Percentiles rank a stretch among this genome's conserved stretches.
Evolutionary conservation across 2,888 invertebrate genomes (phyloP).

Genomic region (Rhopalosiphum nymphaeae): DNA sequence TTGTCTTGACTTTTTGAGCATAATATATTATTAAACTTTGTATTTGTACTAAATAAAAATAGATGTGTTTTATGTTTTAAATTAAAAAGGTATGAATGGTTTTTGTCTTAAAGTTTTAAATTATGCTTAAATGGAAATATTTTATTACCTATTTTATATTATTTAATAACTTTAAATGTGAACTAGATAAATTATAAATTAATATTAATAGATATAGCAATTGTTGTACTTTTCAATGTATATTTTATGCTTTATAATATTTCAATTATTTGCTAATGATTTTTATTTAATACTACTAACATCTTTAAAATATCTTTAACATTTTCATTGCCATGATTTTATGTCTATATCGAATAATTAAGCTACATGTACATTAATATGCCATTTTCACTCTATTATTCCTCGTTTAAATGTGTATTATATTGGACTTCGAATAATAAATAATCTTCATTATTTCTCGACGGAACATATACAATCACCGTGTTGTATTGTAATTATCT

Average conservation of each 20-base stretch:
- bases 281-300: neutral
- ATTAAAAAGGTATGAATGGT: neutral
- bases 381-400: neutral
- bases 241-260: neutral
- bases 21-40: no score
- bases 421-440: neutral
- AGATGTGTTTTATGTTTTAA: neutral
- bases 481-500: neutral
- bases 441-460: neutral
- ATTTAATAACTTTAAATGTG: neutral
- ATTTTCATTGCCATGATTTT: neutral
- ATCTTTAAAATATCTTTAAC: neutral
- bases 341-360: neutral
- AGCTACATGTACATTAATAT: neutral
- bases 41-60: neutral
- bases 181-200: neutral
- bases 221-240: neutral
- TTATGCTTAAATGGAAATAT: neutral
- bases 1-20: neutral
- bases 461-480: neutral
- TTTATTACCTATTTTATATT: neutral
- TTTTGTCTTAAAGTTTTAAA: neutral
- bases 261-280: neutral
- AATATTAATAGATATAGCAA: neutral
- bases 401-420: neutral